phyloP scores from a whole-genome alignment of 2,797 vertebrate species.

The Oryzias sinensis region DNA sequence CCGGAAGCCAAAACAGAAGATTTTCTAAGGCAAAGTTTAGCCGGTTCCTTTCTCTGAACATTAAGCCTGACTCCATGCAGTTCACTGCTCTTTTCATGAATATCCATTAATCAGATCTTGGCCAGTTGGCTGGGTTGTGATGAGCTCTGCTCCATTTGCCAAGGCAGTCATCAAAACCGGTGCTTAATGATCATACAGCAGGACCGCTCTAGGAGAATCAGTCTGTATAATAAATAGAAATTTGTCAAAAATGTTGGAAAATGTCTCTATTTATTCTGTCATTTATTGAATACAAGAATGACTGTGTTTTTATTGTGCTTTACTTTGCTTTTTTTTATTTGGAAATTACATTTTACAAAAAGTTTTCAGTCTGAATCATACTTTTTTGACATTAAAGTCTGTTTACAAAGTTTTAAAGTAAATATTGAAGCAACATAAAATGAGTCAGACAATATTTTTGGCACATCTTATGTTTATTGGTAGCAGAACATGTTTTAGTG shows the following conservation, averaged over 20 bases:
- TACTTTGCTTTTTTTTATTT: too few relatives aligned
- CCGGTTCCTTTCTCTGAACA: conserved; percentile 33
- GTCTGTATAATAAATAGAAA: conserved; percentile 23
- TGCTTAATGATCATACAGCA: conserved; percentile 43
- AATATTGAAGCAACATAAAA: too few relatives aligned
- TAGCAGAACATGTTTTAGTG: not conserved
- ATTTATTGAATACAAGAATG: too few relatives aligned
- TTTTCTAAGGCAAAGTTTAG: conserved; percentile 18
- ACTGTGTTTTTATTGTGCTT: too few relatives aligned
- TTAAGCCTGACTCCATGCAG: conserved; percentile 32
- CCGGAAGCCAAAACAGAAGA: conserved; percentile 11
- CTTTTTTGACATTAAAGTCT: too few relatives aligned
- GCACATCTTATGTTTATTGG: conserved; percentile 1
- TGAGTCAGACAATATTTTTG: not conserved
- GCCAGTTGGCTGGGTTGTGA: conserved; percentile 54
- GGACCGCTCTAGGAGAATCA: conserved; percentile 24
- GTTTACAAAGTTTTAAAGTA: too few relatives aligned
- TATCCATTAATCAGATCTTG: conserved; percentile 45
- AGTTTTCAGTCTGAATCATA: too few relatives aligned
- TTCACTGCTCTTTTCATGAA: conserved; percentile 41
- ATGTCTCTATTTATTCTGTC: too few relatives aligned
- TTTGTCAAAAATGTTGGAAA: conserved; percentile 3
- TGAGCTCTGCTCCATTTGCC: conserved; percentile 52
- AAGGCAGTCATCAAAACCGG: conserved; percentile 53
- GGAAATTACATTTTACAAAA: too few relatives aligned